Evolutionary conservation across 2,113 vertebrate genomes (phyloP), one percentile per base, ranked within the genome.

Genomic region (Nanorana parkeri): DNA sequence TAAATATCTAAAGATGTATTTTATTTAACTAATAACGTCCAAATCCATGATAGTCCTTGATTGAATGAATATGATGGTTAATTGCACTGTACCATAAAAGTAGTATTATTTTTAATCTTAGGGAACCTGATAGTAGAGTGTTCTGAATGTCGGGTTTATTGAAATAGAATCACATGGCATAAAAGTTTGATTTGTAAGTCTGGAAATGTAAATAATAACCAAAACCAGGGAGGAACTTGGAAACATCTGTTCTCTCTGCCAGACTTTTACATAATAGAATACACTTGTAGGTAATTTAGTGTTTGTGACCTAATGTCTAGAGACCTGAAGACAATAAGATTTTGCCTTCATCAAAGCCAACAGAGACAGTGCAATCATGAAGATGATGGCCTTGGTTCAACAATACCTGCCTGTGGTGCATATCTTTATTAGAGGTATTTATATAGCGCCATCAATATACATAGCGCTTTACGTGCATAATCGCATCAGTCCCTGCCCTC

Each of bases 161-260:
- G 52, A 26, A 78, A 26, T 58, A 54, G 17, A 68, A 21, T 77
- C 51, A 61, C 15, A 41, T 61, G 61, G 56, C 72, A 75, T 51
- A 52, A 47, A 76, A 61, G 16, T 64, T 23, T 64, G 60, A 64
- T 77, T 77, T 64, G 16, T 36, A 19, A 28, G 17, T 19, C 47
- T 77, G 36, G 29, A 65, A 77, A 63, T 75, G 55, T 77, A 77
- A 64, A 77, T 60, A 77, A 65, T 17, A 77, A 36, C 41, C 23
- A n/a, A 20, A 64, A 24, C 11, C 26, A 47, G 60, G 56, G n/a
- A 77, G 13, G 36, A 64, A 41, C 63, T 17, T 77, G 23, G 32
- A 77, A 65, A 77, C 52, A 32, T 58, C 60, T 76, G 73, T 63
- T 63, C 73, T 76, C n/a, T 20, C 72, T 75, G 73, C 55, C 73